phyloP scores from a whole-genome alignment of 2,797 vertebrate species.

The Epinephelus malabaricus region DNA sequence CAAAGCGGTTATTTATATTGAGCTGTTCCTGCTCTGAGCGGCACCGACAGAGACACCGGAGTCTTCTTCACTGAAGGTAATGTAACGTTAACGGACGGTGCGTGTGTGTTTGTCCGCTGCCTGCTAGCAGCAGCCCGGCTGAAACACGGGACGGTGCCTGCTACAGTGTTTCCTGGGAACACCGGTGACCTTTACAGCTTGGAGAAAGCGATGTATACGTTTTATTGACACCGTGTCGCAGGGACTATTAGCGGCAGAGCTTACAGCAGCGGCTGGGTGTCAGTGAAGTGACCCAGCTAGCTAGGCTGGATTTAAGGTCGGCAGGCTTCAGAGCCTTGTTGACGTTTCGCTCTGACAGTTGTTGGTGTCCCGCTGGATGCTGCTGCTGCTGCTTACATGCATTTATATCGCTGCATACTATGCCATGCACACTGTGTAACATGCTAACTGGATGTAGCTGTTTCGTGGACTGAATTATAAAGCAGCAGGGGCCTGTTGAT shows the following conservation, averaged over 20 bases:
- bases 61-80: slow-evolving; percentile 70
- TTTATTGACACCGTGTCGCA: neutral
- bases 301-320: slow-evolving; percentile 52
- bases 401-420: neutral
- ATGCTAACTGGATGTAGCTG: neutral
- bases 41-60: slow-evolving; percentile 49
- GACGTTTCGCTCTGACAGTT: slow-evolving; percentile 72
- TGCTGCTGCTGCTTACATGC: slow-evolving; percentile 20
- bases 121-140: slow-evolving; percentile 58
- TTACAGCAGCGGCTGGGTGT: neutral
- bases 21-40: slow-evolving; percentile 14
- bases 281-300: slow-evolving; percentile 36
- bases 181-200: slow-evolving; percentile 55
- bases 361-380: slow-evolving; percentile 40
- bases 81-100: slow-evolving; percentile 29
- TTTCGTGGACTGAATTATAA: neutral
- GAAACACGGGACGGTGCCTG: slow-evolving; percentile 26
- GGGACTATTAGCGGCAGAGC: neutral
- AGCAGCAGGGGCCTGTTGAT: neutral
- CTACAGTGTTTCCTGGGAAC: slow-evolving; percentile 13
- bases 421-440: neutral
- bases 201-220: neutral
- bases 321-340: slow-evolving; percentile 52
- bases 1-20: neutral
- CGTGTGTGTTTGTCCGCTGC: slow-evolving; percentile 38